Evolutionary conservation across 1,140 invertebrate species (phyloP).

Genomic region (Prorops nasuta): DNA sequence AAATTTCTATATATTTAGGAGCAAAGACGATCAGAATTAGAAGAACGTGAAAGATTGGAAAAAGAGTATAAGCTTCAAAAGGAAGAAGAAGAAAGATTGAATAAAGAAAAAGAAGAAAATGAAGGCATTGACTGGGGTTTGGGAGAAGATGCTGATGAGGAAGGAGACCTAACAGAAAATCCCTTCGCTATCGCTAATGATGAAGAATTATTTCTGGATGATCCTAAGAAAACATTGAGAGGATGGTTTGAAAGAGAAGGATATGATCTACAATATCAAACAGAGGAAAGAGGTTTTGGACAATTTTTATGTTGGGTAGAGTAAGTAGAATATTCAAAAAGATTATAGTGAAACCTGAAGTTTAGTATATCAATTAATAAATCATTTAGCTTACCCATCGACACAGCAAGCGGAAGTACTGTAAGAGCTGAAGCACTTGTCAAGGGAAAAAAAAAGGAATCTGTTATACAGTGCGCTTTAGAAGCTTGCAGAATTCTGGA

Average conservation of each 20-base stretch:
- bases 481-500: conserved; percentile 93
- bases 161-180: conserved; percentile 77
- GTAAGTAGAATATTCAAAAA: conserved; percentile 47
- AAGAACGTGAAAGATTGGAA: conserved; percentile 56
- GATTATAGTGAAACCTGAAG: no score
- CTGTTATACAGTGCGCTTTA: conserved; percentile 87
- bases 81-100: conserved; percentile 51
- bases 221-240: conserved; percentile 92
- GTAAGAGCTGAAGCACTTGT: conserved; percentile 82
- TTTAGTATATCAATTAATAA: no score
- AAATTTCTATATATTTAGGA: conserved; percentile 38
- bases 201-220: conserved; percentile 87
- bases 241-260: conserved; percentile 97
- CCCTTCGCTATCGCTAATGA: conserved; percentile 78
- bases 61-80: conserved; percentile 49
- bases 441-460: conserved; percentile 92
- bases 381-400: conserved; percentile 73
- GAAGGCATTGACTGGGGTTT: conserved; percentile 90
- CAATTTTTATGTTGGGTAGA: conserved; percentile 71
- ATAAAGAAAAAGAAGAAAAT: conserved; percentile 61
- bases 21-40: conserved; percentile 59
- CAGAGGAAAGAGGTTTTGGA: conserved; percentile 76
- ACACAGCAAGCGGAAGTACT: conserved; percentile 70
- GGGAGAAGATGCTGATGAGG: conserved; percentile 88
- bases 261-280: conserved; percentile 78